Evolutionary conservation across 2,888 invertebrate species (phyloP), one percentile per base, ranked within the genome.

Genomic region (Sarcophaga rosellei): DNA sequence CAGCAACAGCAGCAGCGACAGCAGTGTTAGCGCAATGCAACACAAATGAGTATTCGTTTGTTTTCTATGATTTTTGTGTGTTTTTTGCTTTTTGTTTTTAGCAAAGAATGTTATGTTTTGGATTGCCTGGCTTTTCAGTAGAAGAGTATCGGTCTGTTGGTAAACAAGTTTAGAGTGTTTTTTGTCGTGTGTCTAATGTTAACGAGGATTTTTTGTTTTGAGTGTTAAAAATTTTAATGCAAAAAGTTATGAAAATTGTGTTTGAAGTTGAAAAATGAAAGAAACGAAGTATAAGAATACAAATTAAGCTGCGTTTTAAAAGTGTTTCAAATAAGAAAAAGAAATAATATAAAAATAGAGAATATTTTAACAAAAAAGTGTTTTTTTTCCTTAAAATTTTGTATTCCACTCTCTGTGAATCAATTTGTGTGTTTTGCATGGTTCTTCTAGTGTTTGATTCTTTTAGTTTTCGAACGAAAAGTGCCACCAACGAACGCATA

Each of bases 401-500:
- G 4, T 4, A 35, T 8, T 35, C 35, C 6, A 35, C 65, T 75
- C 61, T 79, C 75, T 62, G 15, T 47, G 47, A 81, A 84, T 86
- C 84, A 75, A 86, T 86, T 75, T 72, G 61, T 57, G 61, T 57
- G 74, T 78, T 81, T 62, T 61, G 78, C 72, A 59, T 77, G 21
- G 65, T 44, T 62, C 65, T 84, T 80, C 61, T 53, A 57, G 8
- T 35, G 35, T 77, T 12, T 77, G 47, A 57, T 75, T 79, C 76
- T 57, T 79, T 86, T 81, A 86, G 86, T 84, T 84, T 23, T 78
- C 81, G 78, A 81, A 72, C 21, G 72, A 69, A 84, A 53, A 69
- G 84, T 70, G 81, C 23, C 68, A 57, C 59, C 75, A 74, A 72
- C 53, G 17, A 53, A 53, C 81, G 72, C 81, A 81, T 77, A 69